Evolutionary conservation across 1,140 invertebrate genomes (phyloP), one percentile per base, ranked within the genome.

Genomic region (Andrena cerasifolii): DNA sequence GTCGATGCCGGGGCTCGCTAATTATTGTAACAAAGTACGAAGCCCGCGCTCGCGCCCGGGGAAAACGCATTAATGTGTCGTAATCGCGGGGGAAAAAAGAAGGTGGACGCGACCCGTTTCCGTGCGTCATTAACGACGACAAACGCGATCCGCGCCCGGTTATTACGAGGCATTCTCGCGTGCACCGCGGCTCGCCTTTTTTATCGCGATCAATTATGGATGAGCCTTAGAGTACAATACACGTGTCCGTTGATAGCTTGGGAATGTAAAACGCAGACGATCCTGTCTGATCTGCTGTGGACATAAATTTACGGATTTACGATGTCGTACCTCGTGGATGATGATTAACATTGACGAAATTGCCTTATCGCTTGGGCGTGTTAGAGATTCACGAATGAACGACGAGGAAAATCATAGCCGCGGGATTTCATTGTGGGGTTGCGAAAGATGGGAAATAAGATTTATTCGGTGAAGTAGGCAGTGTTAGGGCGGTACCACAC

Each of bases 121-220:
- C 51, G 72, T 47, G n/a, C 16, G n/a, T 67, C 51, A 28, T 75
- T 67, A 75, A 66, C 62, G n/a, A 45, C 36, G 45, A 73, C 47
- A 65, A 43, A 63, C 18, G 21, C 62, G 49, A 51, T 43, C 36
- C 61, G 36, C 14, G 40, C 49, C 26, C 14, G 40, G 43, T 67
- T 67, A 45, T 56, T 67, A 33, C 62, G 21, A 33, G 28, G 14
- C 26, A 31, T 72, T 67, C 61, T 10, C 26, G 6, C 51, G 10
- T 36, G 67, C 4, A 58, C 40, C 36, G 18, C n/a, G n/a, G n/a
- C n/a, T n/a, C n/a, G 14, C 53, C 56, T 72, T 76, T 68, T 73
- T 73, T 73, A 63, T 65, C 47, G 47, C 31, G 53, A 73, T 73
- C 47, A 73, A 65, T 73, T 73, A 65, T 73, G 33, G 33, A 63